Evolutionary conservation across 2,888 invertebrate genomes (phyloP).

Genomic region (Endotricha flammealis): DNA sequence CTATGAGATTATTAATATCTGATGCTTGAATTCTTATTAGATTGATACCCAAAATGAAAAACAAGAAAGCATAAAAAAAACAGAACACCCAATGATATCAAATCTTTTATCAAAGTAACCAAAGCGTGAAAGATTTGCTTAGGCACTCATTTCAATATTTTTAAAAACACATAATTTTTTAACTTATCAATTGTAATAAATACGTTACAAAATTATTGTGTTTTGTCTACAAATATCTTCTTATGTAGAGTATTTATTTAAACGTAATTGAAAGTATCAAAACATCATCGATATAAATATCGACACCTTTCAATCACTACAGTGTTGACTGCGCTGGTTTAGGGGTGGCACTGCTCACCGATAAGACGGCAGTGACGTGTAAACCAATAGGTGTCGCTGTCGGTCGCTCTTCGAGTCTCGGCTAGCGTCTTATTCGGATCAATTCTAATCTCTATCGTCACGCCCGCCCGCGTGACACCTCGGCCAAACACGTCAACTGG

Average conservation of each 20-base stretch:
- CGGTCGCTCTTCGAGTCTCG: conserved; percentile 47
- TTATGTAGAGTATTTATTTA: too few relatives aligned
- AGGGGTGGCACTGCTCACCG: conserved; percentile 52
- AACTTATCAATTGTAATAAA: too few relatives aligned
- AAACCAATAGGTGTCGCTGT: conserved; percentile 54
- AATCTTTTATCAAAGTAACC: too few relatives aligned
- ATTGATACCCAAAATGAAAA: too few relatives aligned
- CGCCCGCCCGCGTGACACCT: conserved; percentile 31
- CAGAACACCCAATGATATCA: too few relatives aligned
- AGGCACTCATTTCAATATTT: too few relatives aligned
- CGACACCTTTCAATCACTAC: conserved; percentile 34
- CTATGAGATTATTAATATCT: conserved; percentile 34
- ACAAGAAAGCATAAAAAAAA: too few relatives aligned
- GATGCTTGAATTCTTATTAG: too few relatives aligned
- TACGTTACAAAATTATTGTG: too few relatives aligned
- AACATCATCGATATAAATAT: conserved; percentile 24
- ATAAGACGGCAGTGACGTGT: conserved; percentile 50
- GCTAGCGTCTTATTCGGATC: conserved; percentile 50
- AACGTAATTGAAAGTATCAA: conserved; percentile 4
- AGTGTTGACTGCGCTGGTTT: conserved; percentile 35
- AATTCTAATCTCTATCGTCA: conserved; percentile 61
- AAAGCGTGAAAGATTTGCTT: too few relatives aligned
- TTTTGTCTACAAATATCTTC: too few relatives aligned
- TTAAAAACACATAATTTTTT: too few relatives aligned
- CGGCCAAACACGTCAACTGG: conserved; percentile 34